Percentiles rank a stretch among this genome's conserved stretches.
Conservation (phyloP, 1,140 invertebrate species). For the Sarcophaga peregrina region DNA sequence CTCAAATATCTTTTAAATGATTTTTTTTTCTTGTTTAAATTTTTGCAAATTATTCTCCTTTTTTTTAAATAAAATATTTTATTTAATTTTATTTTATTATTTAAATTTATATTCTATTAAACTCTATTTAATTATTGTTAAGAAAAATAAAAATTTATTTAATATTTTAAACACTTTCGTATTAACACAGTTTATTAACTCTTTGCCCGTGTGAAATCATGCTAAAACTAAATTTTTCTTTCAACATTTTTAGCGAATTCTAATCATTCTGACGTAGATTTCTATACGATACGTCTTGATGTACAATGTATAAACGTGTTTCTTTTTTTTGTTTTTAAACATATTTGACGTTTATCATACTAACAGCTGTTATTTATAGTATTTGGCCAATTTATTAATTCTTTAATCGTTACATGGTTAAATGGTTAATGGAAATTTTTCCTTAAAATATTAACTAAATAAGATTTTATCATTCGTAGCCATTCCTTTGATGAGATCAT, state of each 20-base stretch:
- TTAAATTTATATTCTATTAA: neutral
- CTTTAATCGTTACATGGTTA: neutral
- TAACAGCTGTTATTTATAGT: neutral
- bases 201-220: neutral
- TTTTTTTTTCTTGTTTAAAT: too few relatives aligned
- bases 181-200: neutral
- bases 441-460: neutral
- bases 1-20: too few relatives aligned
- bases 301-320: neutral
- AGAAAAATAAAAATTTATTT: neutral
- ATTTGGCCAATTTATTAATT: conserved; percentile 2
- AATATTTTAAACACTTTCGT: neutral
- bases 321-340: neutral
- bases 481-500: too few relatives aligned
- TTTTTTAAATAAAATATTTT: neutral
- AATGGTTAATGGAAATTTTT: neutral
- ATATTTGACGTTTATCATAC: too few relatives aligned
- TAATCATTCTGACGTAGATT: neutral
- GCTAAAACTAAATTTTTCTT: neutral
- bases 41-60: too few relatives aligned
- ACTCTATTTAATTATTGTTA: neutral
- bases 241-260: neutral
- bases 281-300: neutral
- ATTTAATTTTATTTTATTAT: neutral
- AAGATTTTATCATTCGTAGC: too few relatives aligned